Percentiles rank a stretch among this genome's conserved stretches.
phyloP scores from a whole-genome alignment of 2,113 vertebrate species.

The Erpornis zantholeuca region DNA sequence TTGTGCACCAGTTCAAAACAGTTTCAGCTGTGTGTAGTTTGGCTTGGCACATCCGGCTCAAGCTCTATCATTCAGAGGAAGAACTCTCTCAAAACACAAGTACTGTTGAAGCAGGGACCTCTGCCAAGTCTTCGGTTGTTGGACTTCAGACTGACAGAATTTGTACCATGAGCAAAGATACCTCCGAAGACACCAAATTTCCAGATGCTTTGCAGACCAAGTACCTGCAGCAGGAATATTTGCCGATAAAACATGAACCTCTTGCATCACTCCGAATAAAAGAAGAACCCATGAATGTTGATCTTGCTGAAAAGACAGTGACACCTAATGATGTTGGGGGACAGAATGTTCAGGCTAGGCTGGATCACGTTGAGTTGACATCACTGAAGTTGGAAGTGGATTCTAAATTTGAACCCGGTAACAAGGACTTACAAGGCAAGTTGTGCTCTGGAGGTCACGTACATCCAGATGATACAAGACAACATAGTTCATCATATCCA shows the following conservation, averaged over 20 bases:
- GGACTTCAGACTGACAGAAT: conserved; percentile 68
- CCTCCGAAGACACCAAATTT: conserved; percentile 69
- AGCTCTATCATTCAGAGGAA: conserved; percentile 83
- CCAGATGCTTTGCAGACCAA: conserved; percentile 67
- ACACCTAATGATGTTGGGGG: conserved; percentile 62
- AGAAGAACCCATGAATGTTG: conserved; percentile 65
- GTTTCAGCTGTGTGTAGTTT: conserved; percentile 96
- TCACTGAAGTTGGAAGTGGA: conserved; percentile 66
- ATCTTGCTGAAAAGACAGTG: conserved; percentile 70
- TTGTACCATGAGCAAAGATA: conserved; percentile 58
- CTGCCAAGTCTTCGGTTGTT: conserved; percentile 52
- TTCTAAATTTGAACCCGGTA: conserved; percentile 69
- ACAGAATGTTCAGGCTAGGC: conserved; percentile 66
- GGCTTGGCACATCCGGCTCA: conserved; percentile 93
- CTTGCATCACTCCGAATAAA: conserved; percentile 58
- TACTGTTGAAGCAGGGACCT: conserved; percentile 62
- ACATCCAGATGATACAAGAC: conserved; percentile 79
- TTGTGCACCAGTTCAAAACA: conserved; percentile 98
- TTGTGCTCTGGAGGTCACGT: conserved; percentile 71
- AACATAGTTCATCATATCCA: conserved; percentile 73
- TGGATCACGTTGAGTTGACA: conserved; percentile 69
- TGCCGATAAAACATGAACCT: conserved; percentile 74
- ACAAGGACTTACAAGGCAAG: conserved; percentile 79
- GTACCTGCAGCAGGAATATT: conserved; percentile 63
- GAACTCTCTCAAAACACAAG: conserved; percentile 52